These are phyloP conservation scores for Agrochola litura DNA, from an alignment of 2,888 invertebrate species.

Conservation along the genomic window DNA sequence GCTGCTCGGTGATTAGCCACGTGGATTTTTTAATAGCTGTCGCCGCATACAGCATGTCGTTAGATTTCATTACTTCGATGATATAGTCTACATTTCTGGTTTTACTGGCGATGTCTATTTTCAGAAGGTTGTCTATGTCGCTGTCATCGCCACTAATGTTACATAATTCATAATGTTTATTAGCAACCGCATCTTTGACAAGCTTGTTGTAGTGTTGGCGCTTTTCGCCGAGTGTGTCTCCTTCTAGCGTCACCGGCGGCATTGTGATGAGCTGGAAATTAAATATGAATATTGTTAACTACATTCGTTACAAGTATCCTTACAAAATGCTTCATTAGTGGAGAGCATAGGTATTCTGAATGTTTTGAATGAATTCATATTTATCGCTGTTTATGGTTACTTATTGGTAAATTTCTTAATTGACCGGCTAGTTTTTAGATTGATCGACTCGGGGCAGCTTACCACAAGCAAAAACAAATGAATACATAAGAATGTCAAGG, in stretches of 20 bases:
- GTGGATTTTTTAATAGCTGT: slow-evolving; percentile 78
- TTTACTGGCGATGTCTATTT: slow-evolving; percentile 78
- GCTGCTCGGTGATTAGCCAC: slow-evolving; percentile 80
- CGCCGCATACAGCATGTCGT: slow-evolving; percentile 81
- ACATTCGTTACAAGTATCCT: not conserved
- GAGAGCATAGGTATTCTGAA: too few relatives aligned
- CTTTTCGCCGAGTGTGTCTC: slow-evolving; percentile 74
- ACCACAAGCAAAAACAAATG: not conserved
- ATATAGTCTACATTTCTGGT: slow-evolving; percentile 76
- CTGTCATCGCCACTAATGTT: slow-evolving; percentile 68
- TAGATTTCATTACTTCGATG: slow-evolving; percentile 75
- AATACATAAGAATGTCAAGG: not conserved
- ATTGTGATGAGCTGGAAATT: slow-evolving; percentile 60
- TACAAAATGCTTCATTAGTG: too few relatives aligned
- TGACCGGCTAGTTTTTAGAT: too few relatives aligned
- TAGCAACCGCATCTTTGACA: slow-evolving; percentile 67
- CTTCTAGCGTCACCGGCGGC: slow-evolving; percentile 64
- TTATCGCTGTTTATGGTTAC: too few relatives aligned
- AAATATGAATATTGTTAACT: slow-evolving; percentile 11
- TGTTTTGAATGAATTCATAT: too few relatives aligned
- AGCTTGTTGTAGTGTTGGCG: slow-evolving; percentile 75
- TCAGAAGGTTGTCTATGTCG: slow-evolving; percentile 77
- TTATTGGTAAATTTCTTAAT: too few relatives aligned
- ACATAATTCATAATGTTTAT: slow-evolving; percentile 55
- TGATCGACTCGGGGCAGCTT: too few relatives aligned